Base-by-base conservation (phyloP, 2,888 invertebrate species). In the Leucoma salicis region DNA sequence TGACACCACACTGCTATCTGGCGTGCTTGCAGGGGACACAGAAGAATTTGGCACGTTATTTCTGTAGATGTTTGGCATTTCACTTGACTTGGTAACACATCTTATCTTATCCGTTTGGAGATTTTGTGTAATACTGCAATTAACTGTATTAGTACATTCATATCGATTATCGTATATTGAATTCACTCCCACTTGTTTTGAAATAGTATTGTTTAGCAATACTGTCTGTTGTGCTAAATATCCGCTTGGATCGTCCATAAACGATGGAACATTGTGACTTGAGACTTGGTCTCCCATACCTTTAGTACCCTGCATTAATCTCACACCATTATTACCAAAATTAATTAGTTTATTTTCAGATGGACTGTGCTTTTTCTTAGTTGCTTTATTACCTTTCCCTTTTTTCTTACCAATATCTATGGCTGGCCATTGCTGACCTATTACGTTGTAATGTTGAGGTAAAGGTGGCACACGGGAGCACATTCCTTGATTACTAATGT, bases 221-320 rank as follows among this genome's bases (percentile, higher is more conserved):
- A 95, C 95, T 0, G 97, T 97, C 78, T 97, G 97, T 64, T 97
- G 97, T 3, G 96, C 96, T 57, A 97, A 86, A 81, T 96, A 97
- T 2, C 96, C 97, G 66, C 94, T 95, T 0, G 97, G 97, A 79
- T 97, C 97, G 57, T 97, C 97, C 91, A 97, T 93, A 73, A 97
- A 97, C 21, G 96, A 96, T 1, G 96, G 96, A 52, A 92, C 83
- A 49, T 91, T 91, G 51, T 92, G 92, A 57, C 75, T 79, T 16
- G 90, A 77, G 43, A 79, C 70, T 46, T 90, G 80, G 47, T 90
- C 90, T 49, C 85, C 75, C 61, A 88, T 86, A 37, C 66, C 72
- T 75, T 91, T 89, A 7, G 66, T 35, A 34, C 88, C 86, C 43
- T 82, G 78, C 8, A 78, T 44, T 32, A 78, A 56, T 49, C 84